Evolutionary conservation across 2,113 vertebrate genomes (phyloP).

Genomic region (Cichladusa arquata): DNA sequence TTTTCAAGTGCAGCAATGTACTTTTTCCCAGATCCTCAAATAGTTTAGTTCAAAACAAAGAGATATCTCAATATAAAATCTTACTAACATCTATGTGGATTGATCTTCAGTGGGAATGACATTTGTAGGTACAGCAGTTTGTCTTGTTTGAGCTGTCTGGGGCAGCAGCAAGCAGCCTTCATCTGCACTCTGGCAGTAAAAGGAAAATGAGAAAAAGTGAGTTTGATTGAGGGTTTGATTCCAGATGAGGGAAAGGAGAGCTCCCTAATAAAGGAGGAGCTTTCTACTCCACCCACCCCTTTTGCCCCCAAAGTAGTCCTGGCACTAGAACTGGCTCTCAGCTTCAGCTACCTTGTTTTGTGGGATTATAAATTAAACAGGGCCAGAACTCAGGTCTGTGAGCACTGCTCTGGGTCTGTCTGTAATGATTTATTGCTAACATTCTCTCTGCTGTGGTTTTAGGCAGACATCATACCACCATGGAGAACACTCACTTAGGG

Average conservation of each 20-base stretch:
- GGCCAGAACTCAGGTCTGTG: not conserved
- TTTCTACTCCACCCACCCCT: not conserved
- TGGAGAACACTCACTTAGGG: not conserved
- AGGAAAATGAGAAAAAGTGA: not conserved
- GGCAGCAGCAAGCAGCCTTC: not conserved
- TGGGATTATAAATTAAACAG: not conserved
- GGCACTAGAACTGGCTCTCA: not conserved
- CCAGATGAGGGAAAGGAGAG: not conserved
- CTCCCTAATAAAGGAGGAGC: not conserved
- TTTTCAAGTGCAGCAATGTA: not conserved
- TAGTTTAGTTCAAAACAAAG: not conserved
- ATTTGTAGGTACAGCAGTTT: not conserved
- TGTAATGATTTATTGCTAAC: not conserved
- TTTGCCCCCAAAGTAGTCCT: not conserved
- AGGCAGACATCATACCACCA: not conserved
- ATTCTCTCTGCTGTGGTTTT: not conserved
- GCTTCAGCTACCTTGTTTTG: not conserved
- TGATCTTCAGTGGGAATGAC: not conserved
- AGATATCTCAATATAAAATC: not conserved
- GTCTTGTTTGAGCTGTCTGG: not conserved
- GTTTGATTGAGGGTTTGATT: not conserved
- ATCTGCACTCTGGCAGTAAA: fast-evolving
- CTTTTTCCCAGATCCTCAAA: not conserved
- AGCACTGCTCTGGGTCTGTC: not conserved
- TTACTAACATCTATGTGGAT: not conserved